A percentile compares a stretch with the other conserved stretches of the same genome.
phyloP scores from a whole-genome alignment of 2,888 invertebrate species.

The Agrochola lychnidis region DNA sequence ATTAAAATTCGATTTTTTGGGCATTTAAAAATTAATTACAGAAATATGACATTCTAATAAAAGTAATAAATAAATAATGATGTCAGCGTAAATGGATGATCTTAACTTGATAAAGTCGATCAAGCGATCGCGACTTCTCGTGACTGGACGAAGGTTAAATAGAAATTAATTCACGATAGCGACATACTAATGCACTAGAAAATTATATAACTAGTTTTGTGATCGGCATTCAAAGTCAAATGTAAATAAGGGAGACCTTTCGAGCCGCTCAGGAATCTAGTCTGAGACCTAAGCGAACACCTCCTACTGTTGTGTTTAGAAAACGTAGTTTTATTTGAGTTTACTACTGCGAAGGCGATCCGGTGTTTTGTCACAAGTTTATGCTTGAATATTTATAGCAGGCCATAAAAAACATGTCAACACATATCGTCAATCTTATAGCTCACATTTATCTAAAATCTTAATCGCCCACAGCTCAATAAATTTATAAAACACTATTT shows the following conservation, averaged over 20 bases:
- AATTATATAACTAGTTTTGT: slow-evolving; percentile 67
- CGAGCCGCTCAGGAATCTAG: slow-evolving; percentile 70
- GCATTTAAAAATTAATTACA: slow-evolving; percentile 25
- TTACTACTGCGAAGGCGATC: slow-evolving; percentile 39
- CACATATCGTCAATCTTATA: slow-evolving; percentile 28
- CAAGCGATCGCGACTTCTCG: slow-evolving; percentile 71
- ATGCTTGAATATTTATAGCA: slow-evolving; percentile 38
- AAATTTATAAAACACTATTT: slow-evolving; percentile 1
- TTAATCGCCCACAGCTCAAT: not conserved
- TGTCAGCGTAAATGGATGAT: slow-evolving; percentile 37
- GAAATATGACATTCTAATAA: slow-evolving; percentile 19
- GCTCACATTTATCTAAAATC: slow-evolving; percentile 8
- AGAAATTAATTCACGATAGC: slow-evolving; percentile 76
- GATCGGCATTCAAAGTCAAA: slow-evolving; percentile 77
- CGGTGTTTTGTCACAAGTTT: slow-evolving; percentile 35
- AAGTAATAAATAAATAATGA: slow-evolving; percentile 20
- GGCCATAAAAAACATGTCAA: slow-evolving; percentile 33
- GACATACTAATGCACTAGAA: slow-evolving; percentile 73
- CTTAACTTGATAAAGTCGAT: slow-evolving; percentile 46
- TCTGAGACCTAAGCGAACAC: slow-evolving; percentile 64
- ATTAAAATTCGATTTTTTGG: slow-evolving; percentile 11
- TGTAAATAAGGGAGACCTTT: slow-evolving; percentile 75
- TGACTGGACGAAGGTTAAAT: slow-evolving; percentile 78
- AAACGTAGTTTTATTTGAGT: slow-evolving; percentile 53
- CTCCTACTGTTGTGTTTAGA: slow-evolving; percentile 50